Base-by-base conservation (phyloP, 2,113 vertebrate species). In the Loxodonta africana region DNA sequence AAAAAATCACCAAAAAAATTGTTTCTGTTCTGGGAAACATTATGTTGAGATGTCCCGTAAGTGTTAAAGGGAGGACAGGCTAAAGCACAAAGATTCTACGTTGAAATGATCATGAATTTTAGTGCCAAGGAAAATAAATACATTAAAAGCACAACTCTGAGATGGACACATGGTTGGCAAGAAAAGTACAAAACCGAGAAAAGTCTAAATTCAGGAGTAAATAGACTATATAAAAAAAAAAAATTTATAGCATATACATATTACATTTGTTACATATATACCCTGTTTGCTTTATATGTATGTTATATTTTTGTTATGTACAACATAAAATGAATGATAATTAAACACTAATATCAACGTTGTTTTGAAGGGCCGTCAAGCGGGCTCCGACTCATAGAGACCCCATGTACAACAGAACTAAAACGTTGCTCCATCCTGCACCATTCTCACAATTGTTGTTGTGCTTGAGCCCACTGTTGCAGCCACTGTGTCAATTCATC, bases 21-120 rank as follows among this genome's bases (percentile, higher is more conserved):
- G 5, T 89, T 95, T 88, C 11, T 88, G 2, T 37, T 91, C 30
- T 41, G 11, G n/a, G 20, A 85, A 90, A 53, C 4, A 60, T 37
- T 93, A 74, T 14, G 88, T 41, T 48, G 25, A 88, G 15, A 69
- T 26, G 8, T 41, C 3, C 17, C 20, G 37, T 37, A 71, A 76
- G 3, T 77, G 2, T n/a, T 10, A 67, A 95, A 37, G 37, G 37
- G 37, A 37, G 53, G 7, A 25, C 25, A 33, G 10, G 21, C 3
- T 67, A 71, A 88, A 63, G 21, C 28, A 90, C 2, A 76, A 82
- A 73, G 3, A 88, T 37, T 86, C 18, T 46, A 30, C 14, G 62
- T 88, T 30, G 62, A 95, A 87, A 57, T 90, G 46, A 48, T 78
- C 41, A 73, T 17, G 78, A n/a, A 81, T 76, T 78, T 71, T 74